Evolutionary conservation across 2,888 invertebrate species (phyloP).

Genomic region (Trilocha varians): DNA sequence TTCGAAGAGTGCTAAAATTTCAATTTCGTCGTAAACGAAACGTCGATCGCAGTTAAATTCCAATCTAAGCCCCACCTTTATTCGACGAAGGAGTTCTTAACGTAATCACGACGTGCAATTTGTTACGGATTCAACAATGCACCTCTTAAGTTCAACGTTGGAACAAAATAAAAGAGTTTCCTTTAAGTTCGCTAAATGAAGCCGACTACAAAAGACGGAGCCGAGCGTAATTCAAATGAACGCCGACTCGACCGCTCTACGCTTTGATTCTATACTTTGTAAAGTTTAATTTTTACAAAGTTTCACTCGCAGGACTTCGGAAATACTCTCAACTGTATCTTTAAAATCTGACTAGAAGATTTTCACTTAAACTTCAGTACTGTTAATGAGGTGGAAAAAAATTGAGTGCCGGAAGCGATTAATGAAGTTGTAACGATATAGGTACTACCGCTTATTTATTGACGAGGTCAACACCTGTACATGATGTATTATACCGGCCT

Average conservation of each 20-base stretch:
- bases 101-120: constrained; percentile 66
- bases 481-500: neutral
- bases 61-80: constrained; percentile 45
- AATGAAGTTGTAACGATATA: constrained; percentile 13
- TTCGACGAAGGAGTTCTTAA: constrained; percentile 40
- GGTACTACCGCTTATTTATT: constrained; percentile 12
- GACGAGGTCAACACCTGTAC: constrained; percentile 26
- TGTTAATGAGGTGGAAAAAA: constrained; percentile 4
- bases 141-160: constrained; percentile 61
- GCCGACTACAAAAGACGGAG: constrained; percentile 68
- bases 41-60: constrained; percentile 44
- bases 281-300: constrained; percentile 66
- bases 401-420: constrained; percentile 14
- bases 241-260: constrained; percentile 47
- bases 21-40: constrained; percentile 30
- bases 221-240: constrained; percentile 65
- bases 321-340: constrained; percentile 46
- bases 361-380: constrained; percentile 16
- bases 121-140: constrained; percentile 71
- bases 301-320: constrained; percentile 50
- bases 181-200: constrained; percentile 69
- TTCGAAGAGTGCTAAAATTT: constrained; percentile 15
- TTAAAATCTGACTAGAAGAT: constrained; percentile 24
- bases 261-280: constrained; percentile 60
- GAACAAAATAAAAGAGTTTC: constrained; percentile 58